Evolutionary conservation across 1,140 invertebrate species (phyloP).

Genomic region (Drosophila rufa): DNA sequence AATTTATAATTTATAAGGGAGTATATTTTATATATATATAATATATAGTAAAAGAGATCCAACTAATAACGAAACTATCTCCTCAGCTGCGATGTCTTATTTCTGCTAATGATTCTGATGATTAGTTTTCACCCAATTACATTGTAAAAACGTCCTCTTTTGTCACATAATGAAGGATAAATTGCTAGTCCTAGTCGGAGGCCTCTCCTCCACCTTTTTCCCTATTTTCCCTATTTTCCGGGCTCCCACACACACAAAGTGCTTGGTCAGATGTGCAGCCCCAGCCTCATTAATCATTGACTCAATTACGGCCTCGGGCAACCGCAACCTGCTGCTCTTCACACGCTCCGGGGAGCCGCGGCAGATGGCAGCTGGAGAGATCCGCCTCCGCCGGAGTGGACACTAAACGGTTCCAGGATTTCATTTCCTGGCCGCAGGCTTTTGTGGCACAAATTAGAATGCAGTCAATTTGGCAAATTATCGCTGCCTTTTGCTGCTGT

Average conservation of each 20-base stretch:
- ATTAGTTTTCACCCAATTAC: background rate
- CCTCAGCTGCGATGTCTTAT: background rate
- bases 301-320: slow-evolving; percentile 1
- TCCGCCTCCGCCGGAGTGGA: background rate
- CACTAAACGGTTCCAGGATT: slow-evolving; percentile 12
- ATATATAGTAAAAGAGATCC: background rate
- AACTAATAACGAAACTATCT: background rate
- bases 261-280: background rate
- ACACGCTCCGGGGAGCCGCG: slow-evolving; percentile 2
- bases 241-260: too few relatives aligned
- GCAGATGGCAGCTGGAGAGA: background rate
- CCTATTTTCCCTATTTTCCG: too few relatives aligned
- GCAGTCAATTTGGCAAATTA: slow-evolving; percentile 43
- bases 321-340: slow-evolving; percentile 17
- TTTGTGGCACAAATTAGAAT: slow-evolving; percentile 26
- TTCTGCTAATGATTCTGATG: too few relatives aligned
- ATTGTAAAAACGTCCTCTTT: background rate
- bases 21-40: background rate
- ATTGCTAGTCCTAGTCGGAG: background rate
- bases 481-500: background rate
- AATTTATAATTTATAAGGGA: too few relatives aligned
- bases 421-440: slow-evolving; percentile 2
- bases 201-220: too few relatives aligned
- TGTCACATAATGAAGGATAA: background rate
- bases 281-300: slow-evolving; percentile 21